Conservation (phyloP, 2,113 vertebrate genomes). For the Etheostoma spectabile region DNA sequence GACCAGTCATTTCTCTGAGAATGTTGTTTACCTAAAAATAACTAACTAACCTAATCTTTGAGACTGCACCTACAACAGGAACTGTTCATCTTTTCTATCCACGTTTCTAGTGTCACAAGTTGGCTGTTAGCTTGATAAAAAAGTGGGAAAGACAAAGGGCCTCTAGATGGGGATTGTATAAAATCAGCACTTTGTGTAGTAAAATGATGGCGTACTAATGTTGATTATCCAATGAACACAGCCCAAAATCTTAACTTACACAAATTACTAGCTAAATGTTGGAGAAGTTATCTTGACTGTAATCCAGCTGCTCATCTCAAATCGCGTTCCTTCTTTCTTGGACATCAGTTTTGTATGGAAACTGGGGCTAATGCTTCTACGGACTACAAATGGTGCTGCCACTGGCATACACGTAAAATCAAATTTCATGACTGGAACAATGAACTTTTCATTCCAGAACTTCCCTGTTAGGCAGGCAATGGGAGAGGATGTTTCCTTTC, state of each 20-base stretch:
- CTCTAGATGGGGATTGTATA: not conserved
- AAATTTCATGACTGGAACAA: constrained; percentile 67
- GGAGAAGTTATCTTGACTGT: not conserved
- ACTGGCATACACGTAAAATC: constrained; percentile 58
- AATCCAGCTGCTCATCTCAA: constrained; percentile 23
- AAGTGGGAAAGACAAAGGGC: not conserved
- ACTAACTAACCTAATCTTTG: constrained; percentile 5
- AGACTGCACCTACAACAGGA: constrained; percentile 24
- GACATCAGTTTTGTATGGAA: constrained; percentile 30
- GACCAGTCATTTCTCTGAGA: constrained; percentile 48
- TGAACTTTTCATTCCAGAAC: constrained; percentile 59
- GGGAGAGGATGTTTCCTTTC: constrained; percentile 64
- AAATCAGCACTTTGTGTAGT: not conserved
- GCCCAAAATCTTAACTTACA: not conserved
- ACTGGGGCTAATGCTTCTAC: constrained; percentile 18
- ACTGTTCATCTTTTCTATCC: constrained; percentile 27
- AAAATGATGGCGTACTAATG: constrained; percentile 4
- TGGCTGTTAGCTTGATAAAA: constrained; percentile 7
- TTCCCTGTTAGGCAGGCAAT: constrained; percentile 53
- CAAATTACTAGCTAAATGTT: not conserved
- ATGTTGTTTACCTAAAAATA: constrained; percentile 61
- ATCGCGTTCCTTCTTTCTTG: constrained; percentile 30
- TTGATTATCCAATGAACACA: constrained; percentile 10
- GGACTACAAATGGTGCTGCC: constrained; percentile 32
- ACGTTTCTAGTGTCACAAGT: constrained; percentile 2